Evolutionary conservation across 2,797 vertebrate species (phyloP), one percentile per base, ranked within the genome.

Genomic region (Hyperoplus immaculatus): DNA sequence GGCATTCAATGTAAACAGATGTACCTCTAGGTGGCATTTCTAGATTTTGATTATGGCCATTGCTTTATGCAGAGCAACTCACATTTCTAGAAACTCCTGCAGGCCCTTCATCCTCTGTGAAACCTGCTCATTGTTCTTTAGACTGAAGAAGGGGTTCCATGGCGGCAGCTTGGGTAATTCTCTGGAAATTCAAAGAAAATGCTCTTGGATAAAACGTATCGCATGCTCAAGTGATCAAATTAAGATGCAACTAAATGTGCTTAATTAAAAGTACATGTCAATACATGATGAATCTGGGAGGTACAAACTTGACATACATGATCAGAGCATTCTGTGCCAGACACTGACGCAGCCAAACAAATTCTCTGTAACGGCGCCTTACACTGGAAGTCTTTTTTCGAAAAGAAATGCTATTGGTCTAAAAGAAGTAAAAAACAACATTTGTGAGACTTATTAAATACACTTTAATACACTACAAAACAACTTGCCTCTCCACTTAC

Each of bases 341-440:
- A 78, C 94, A 95, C 74, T 97, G 96, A 1, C 97, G 96, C 51
- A 99, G 96, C 98, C 98, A 99, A 63, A 98, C 96, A 82, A 99
- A 99, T 78, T 99, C 98, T 86, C 96, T 94, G 81, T 97, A 99
- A 47, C 97, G 94, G 57, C 98, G 94, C 80, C 98, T 93, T 11
- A 99, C 97, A 77, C 94, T 95, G 6, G 98, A 98, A 0, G 94
- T 95, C 92, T 99, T 99, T 94, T 95, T 97, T 11, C 95, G 96
- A 79, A 99, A 99, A 86, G 97, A 99, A 93, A 99, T 97, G 83
- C 97, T 98, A 67, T 99, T 99, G 4, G 97, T 99, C 98, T 99
- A 82, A 41, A 86, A 64, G 29, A 69, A 47, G 46, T 16, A 58
- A 84, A 18, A 78, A 6, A 77, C 6, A 60, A 9, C 12, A 38